Evolutionary conservation across 2,797 vertebrate species (phyloP).

Genomic region (Enteromius radiatus): DNA sequence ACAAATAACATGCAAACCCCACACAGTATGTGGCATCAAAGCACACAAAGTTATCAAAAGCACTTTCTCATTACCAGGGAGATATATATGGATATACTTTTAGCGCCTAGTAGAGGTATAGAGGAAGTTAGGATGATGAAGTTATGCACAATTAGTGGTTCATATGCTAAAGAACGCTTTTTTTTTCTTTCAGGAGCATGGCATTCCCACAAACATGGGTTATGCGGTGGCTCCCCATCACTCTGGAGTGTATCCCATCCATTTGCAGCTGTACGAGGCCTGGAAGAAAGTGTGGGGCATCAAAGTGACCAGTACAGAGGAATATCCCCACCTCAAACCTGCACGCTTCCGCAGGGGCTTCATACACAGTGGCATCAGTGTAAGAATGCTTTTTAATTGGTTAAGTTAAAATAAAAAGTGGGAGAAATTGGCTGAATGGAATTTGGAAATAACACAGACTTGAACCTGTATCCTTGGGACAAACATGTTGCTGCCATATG

Average conservation of each 20-base stretch:
- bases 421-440: neutral
- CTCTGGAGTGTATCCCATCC: slow-evolving; percentile 95
- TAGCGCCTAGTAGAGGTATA: neutral
- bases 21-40: neutral
- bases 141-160: neutral
- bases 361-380: slow-evolving; percentile 94
- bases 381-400: slow-evolving; percentile 69
- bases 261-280: slow-evolving; percentile 94
- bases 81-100: neutral
- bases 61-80: neutral
- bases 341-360: slow-evolving; percentile 96
- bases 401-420: neutral
- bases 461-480: neutral
- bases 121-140: neutral
- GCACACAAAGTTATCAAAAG: neutral
- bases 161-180: neutral
- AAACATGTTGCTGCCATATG: neutral
- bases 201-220: slow-evolving; percentile 97
- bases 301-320: slow-evolving; percentile 97
- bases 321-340: slow-evolving; percentile 97
- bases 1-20: neutral
- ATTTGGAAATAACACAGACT: neutral
- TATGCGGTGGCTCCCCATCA: slow-evolving; percentile 98
- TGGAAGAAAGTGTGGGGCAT: slow-evolving; percentile 99
- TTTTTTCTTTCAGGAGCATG: slow-evolving; percentile 85